These are phyloP conservation scores for Eudasyphora cyanicolor DNA, from an alignment of 2,888 invertebrate genomes.

Conservation along the genomic window DNA sequence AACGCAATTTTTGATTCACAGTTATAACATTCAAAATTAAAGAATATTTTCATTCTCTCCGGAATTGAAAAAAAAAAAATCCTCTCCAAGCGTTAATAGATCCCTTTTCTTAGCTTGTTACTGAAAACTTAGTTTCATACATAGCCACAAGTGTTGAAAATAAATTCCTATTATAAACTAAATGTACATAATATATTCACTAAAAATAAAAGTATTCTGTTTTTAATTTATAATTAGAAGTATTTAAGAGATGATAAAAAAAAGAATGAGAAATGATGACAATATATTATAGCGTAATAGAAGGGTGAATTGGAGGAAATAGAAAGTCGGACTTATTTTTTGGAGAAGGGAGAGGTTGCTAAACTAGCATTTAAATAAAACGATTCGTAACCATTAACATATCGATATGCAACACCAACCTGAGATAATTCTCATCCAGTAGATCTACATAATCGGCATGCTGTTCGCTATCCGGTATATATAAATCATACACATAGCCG, in stretches of 20 bases:
- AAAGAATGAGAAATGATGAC: neutral
- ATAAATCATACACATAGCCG: conserved; percentile 85
- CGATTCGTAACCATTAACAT: conserved; percentile 76
- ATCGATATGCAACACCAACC: conserved; percentile 79
- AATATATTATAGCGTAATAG: neutral
- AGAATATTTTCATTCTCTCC: too few relatives aligned
- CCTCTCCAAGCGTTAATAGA: too few relatives aligned
- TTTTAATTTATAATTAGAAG: neutral
- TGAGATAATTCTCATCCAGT: conserved; percentile 78
- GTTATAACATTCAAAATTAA: too few relatives aligned
- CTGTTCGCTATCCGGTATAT: conserved; percentile 82
- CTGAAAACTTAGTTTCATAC: too few relatives aligned
- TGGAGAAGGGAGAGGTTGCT: neutral
- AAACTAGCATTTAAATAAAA: conserved; percentile 73
- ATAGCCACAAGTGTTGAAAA: neutral
- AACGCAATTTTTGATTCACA: too few relatives aligned
- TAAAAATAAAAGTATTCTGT: neutral
- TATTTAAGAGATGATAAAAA: neutral
- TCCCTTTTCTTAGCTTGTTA: too few relatives aligned
- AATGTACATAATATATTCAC: too few relatives aligned
- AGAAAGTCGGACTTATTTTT: too few relatives aligned
- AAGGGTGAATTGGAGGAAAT: neutral
- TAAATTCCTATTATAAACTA: neutral
- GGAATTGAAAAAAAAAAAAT: too few relatives aligned
- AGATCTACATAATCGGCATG: conserved; percentile 80